These are phyloP conservation scores for Synanthedon formicaeformis DNA, from an alignment of 2,888 invertebrate genomes.

Conservation along the genomic window DNA sequence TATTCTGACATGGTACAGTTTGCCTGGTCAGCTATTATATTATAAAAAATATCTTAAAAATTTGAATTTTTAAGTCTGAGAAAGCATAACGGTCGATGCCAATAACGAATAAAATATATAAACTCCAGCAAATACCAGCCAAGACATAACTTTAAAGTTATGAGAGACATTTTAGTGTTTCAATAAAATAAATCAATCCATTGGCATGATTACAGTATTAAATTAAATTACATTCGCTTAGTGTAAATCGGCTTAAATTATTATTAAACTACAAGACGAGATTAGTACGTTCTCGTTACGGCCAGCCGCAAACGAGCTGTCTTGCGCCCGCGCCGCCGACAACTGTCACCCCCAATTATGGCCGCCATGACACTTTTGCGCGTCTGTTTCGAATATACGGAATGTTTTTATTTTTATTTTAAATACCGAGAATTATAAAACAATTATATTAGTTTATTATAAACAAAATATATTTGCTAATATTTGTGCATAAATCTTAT, in stretches of 20 bases:
- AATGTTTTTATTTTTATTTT: neutral
- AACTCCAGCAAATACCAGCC: too few species aligned
- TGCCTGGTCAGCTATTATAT: too few species aligned
- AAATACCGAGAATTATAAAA: neutral
- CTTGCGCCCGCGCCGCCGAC: conserved; percentile 36
- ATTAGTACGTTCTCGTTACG: conserved; percentile 51
- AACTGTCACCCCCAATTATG: conserved; percentile 65
- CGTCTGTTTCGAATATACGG: conserved; percentile 55
- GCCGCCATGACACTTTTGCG: conserved; percentile 54
- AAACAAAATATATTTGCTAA: too few species aligned
- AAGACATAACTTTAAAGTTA: too few species aligned
- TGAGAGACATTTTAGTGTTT: neutral
- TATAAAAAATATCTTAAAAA: too few species aligned
- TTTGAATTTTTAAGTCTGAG: too few species aligned
- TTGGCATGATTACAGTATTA: conserved; percentile 17
- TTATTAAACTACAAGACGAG: conserved; percentile 35
- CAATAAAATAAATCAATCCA: conserved; percentile 2
- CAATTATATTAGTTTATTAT: too few species aligned
- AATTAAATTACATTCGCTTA: conserved; percentile 40
- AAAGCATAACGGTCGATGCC: too few species aligned
- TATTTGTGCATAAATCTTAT: too few species aligned
- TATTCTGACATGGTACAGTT: too few species aligned
- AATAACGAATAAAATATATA: too few species aligned
- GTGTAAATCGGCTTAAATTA: conserved; percentile 38
- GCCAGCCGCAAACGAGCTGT: conserved; percentile 47